phyloP scores from a whole-genome alignment of 2,888 invertebrate species.

The Idaea biselata region DNA sequence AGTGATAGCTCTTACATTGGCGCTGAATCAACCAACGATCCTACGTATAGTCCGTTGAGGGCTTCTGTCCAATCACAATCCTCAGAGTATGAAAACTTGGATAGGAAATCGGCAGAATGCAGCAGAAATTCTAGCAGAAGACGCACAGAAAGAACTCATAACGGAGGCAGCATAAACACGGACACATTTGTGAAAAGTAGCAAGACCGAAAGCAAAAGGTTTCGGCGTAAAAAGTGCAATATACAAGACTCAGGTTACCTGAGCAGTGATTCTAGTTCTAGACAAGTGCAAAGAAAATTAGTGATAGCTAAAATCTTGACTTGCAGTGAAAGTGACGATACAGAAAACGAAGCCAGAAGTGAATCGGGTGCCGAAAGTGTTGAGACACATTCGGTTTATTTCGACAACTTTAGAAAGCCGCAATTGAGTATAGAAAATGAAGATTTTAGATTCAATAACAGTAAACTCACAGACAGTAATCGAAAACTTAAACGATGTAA shows the following conservation, averaged over 20 bases:
- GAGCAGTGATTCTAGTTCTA: slow-evolving; percentile 88
- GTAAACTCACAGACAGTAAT: slow-evolving; percentile 42
- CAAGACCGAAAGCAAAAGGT: slow-evolving; percentile 53
- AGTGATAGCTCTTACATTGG: slow-evolving; percentile 41
- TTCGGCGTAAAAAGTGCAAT: slow-evolving; percentile 57
- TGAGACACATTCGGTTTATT: slow-evolving; percentile 93
- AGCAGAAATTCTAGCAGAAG: slow-evolving; percentile 48
- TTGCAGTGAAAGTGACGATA: slow-evolving; percentile 89
- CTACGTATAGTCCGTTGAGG: slow-evolving; percentile 64
- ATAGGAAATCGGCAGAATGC: slow-evolving; percentile 40
- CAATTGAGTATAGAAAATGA: slow-evolving; percentile 46
- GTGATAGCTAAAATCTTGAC: slow-evolving; percentile 77
- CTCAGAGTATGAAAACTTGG: slow-evolving; percentile 74
- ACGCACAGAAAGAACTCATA: slow-evolving; percentile 37
- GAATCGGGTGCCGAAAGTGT: slow-evolving; percentile 93
- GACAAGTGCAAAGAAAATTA: slow-evolving; percentile 63
- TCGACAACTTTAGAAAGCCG: slow-evolving; percentile 84
- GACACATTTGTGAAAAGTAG: slow-evolving; percentile 63
- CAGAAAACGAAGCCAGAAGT: slow-evolving; percentile 89
- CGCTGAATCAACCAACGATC: slow-evolving; percentile 51
- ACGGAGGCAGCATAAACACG: slow-evolving; percentile 49
- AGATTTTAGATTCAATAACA: slow-evolving; percentile 35
- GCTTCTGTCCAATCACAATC: slow-evolving; percentile 75
- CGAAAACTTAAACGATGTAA: slow-evolving; percentile 40
- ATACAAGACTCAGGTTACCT: slow-evolving; percentile 91